phyloP scores from a whole-genome alignment of 2,888 invertebrate species.

The Hypsopygia costalis region DNA sequence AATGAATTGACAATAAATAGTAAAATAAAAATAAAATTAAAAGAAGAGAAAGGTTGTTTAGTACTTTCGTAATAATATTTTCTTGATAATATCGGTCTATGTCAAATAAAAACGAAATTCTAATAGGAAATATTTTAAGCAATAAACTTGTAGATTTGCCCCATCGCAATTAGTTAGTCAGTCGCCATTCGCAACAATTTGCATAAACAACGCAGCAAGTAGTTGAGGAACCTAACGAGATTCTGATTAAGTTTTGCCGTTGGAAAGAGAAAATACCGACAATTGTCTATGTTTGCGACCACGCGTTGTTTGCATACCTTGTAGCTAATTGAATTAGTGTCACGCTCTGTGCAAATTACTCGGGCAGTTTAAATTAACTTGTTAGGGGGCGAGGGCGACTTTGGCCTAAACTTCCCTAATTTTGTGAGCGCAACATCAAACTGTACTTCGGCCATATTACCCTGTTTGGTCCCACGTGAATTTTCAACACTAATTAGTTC shows the following conservation, averaged over 20 bases:
- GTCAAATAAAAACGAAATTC: too few relatives aligned
- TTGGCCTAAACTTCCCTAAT: conserved; percentile 76
- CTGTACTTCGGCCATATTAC: conserved; percentile 73
- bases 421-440: conserved; percentile 77
- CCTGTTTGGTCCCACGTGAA: conserved; percentile 75
- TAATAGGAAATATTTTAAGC: neutral
- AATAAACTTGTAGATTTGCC: neutral
- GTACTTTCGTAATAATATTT: too few relatives aligned
- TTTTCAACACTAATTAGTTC: conserved; percentile 77
- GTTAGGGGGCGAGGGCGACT: conserved; percentile 67
- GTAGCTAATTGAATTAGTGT: conserved; percentile 73
- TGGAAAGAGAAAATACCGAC: conserved; percentile 17
- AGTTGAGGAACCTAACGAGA: neutral
- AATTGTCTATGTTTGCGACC: conserved; percentile 26
- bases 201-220: neutral
- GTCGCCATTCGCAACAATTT: neutral
- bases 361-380: conserved; percentile 77
- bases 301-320: conserved; percentile 64
- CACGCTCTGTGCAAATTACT: conserved; percentile 71
- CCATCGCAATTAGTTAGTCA: neutral
- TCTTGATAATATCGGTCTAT: too few relatives aligned
- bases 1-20: too few relatives aligned
- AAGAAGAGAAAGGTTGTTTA: too few relatives aligned
- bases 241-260: conserved; percentile 5
- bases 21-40: too few relatives aligned